Base-by-base conservation (phyloP, 2,113 vertebrate genomes). In the Zingel zingel region DNA sequence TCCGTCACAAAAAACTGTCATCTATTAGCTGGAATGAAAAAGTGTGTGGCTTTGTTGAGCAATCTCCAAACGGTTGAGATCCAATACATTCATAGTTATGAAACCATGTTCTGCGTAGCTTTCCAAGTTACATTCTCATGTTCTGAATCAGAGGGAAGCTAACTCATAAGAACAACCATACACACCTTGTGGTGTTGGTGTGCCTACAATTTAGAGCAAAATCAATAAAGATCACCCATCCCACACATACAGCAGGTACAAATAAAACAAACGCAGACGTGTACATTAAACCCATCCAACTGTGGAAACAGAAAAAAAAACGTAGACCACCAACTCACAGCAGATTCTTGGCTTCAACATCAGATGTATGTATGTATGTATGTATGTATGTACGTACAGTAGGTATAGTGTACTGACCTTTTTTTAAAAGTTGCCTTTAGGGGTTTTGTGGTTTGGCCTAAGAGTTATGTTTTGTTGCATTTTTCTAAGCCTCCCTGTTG, bases 1-100 rank as follows among this genome's bases (percentile, higher is more conserved):
- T 78, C 77, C 63, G 77, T 82, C 86, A 62, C 84, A 86, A 71
- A 85, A 79, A 86, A 68, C 87, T 86, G 90, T 86, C 76, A 84
- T 87, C 84, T 48, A 63, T 82, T 36, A 83, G 61, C 84, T 72
- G 84, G 67, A 87, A 39, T 71, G 87, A 84, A 79, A 86, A 86
- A 84, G 58, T 61, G 77, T 56, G 86, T 64, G 84, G 84, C 69
- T 85, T 85, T 89, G 84, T 88, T 54, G 71, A 82, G 85, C 30
- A 56, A 72, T 65, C 85, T 70, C 76, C 39, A 9, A 64, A 72
- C 64, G 19, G 56, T 14, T 8, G 33, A 23, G 54, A 58, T 64
- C 62, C 75, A 79, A 15, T 23, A 12, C 76, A n/a, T 53, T 82
- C 50, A 59, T 27, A 30, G 69, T 83, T 86, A n/a, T 68, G 79